These are phyloP conservation scores for Idaea straminata DNA, from an alignment of 2,888 invertebrate species.

Conservation along the genomic window DNA sequence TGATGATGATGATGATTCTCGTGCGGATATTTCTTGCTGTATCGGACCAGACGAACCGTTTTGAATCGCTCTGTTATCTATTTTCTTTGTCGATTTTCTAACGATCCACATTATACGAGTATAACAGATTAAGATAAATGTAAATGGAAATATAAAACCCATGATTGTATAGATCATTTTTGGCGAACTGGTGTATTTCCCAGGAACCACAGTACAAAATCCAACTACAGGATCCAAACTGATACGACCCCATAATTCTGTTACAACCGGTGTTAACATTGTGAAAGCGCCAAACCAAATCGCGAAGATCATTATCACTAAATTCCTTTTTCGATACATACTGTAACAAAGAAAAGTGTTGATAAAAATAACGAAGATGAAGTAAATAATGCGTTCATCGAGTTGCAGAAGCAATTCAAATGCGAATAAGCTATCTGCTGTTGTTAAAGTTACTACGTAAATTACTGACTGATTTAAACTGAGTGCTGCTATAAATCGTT, in stretches of 20 bases:
- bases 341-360: constrained; percentile 13
- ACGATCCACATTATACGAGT: constrained; percentile 20
- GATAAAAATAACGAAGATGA: neutral
- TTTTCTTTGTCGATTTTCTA: constrained; percentile 12
- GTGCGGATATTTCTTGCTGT: constrained; percentile 5
- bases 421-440: neutral
- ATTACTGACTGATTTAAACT: no score
- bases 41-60: neutral
- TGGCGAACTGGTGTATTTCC: constrained; percentile 13
- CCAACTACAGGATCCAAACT: constrained; percentile 16
- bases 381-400: neutral
- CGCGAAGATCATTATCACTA: constrained; percentile 19
- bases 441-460: no score
- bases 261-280: constrained; percentile 10
- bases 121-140: constrained; percentile 17
- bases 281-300: constrained; percentile 19
- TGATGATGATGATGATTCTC: constrained; percentile 9
- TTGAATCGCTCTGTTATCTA: neutral
- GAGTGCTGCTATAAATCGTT: no score
- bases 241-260: constrained; percentile 21
- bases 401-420: neutral
- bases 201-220: constrained; percentile 19
- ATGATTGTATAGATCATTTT: constrained; percentile 12
- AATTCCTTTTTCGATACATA: constrained; percentile 19
- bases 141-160: constrained; percentile 12